phyloP scores from a whole-genome alignment of 1,140 invertebrate species.

The Calliopsis andreniformis region DNA sequence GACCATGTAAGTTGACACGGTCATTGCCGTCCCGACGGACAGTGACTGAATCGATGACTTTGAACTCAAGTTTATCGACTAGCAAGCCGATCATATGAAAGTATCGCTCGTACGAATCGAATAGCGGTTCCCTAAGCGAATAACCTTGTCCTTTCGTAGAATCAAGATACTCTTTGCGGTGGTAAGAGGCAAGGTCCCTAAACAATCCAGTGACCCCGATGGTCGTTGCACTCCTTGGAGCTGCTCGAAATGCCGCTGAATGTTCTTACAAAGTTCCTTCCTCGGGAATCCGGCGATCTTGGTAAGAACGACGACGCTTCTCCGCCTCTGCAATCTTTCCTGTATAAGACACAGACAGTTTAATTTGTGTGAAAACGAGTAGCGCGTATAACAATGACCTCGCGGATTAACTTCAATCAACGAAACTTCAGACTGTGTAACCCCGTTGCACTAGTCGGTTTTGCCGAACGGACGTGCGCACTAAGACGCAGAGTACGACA shows the following conservation, averaged over 20 bases:
- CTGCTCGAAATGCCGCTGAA: background rate
- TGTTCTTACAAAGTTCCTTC: background rate
- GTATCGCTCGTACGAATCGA: slow-evolving; percentile 17
- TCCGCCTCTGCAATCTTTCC: slow-evolving; percentile 14
- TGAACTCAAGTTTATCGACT: background rate
- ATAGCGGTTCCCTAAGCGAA: slow-evolving; percentile 7
- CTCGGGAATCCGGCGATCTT: background rate
- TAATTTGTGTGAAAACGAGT: slow-evolving; percentile 40
- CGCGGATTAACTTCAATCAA: slow-evolving; percentile 67
- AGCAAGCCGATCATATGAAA: background rate
- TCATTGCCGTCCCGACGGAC: background rate
- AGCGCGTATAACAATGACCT: slow-evolving; percentile 62
- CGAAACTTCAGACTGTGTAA: slow-evolving; percentile 63
- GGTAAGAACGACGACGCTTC: background rate
- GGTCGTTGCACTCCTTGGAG: slow-evolving; percentile 34
- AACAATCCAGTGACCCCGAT: slow-evolving; percentile 1
- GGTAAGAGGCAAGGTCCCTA: slow-evolving; percentile 23
- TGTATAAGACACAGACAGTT: slow-evolving; percentile 26
- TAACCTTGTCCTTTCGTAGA: background rate
- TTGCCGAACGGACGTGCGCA: slow-evolving; percentile 34
- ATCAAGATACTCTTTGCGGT: background rate
- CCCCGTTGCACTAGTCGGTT: slow-evolving; percentile 29
- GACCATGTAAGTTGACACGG: background rate
- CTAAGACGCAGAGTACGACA: slow-evolving; percentile 13
- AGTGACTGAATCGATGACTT: background rate